Evolutionary conservation across 2,797 vertebrate genomes (phyloP).

Genomic region (Gambelia wislizenii): DNA sequence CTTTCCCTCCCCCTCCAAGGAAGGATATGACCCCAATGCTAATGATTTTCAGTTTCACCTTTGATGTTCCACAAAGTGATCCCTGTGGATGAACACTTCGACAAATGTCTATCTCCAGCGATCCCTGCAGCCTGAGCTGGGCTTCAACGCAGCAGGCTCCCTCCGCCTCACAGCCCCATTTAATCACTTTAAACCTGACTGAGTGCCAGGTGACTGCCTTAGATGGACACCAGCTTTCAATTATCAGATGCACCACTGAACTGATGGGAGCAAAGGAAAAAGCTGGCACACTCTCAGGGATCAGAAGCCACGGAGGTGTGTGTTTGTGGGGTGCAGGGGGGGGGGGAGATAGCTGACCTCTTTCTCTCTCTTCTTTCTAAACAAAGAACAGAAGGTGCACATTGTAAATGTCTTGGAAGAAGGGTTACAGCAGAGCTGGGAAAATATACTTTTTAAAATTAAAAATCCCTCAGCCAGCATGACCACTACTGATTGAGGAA

Average conservation of each 20-base stretch:
- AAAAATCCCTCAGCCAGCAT: no score
- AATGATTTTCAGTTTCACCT: constrained; percentile 41
- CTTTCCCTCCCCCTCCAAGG: not conserved
- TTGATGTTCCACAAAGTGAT: constrained; percentile 42
- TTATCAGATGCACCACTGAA: constrained; percentile 18
- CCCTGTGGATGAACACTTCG: constrained; percentile 19
- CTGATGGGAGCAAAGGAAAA: not conserved
- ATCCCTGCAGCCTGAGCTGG: not conserved
- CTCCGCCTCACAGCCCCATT: constrained; percentile 17
- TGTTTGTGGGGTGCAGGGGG: not conserved
- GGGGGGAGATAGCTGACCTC: not conserved
- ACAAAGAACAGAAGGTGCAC: no score
- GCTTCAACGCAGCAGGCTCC: constrained; percentile 2
- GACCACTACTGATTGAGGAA: no score
- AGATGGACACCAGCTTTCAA: constrained; percentile 25
- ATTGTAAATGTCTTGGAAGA: no score
- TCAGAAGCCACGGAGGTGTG: no score
- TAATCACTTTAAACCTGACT: constrained; percentile 36
- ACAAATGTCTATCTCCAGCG: constrained; percentile 7
- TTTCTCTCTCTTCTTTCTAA: not conserved
- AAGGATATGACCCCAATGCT: constrained; percentile 29
- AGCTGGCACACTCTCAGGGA: not conserved
- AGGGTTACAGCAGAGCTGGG: no score
- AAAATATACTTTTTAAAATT: no score
- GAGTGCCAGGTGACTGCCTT: constrained; percentile 19